Evolutionary conservation across 2,888 invertebrate genomes (phyloP), one percentile per base, ranked within the genome.

Genomic region (Tachina grossa): DNA sequence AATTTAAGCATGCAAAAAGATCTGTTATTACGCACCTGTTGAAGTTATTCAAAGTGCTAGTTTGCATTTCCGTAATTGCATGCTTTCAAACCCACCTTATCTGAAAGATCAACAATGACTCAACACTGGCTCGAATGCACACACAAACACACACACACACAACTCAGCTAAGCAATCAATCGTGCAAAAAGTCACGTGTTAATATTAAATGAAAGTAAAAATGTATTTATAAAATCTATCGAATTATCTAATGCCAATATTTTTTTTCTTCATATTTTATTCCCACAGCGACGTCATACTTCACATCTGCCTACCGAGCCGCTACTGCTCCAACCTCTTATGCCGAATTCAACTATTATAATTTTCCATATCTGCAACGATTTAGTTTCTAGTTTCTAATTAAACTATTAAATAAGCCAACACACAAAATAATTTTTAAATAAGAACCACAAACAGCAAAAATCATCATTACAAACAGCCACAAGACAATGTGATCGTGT

Each of bases 311-410:
- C 55, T 89, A 89, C 84, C 88, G 89, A 85, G 87, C 57, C 22
- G 72, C 55, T 88, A 89, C 89, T 59, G 47, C 51, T 61, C 89
- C 90, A 79, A 89, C 90, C 41, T 89, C 91, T 43, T 91, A 89
- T 87, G 88, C 91, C 59, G 88, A 91, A 41, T 90, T 88, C 79
- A 91, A 91, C 87, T 91, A 89, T 82, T 91, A 90, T 78, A 90
- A 88, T 83, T 91, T 87, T 89, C 91, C 91, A 47, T 91, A 89
- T 75, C 87, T 88, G 59, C 87, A 87, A 78, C 89, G 89, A 75
- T 90, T 88, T 88, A 89, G 88, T 61, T 91, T 90, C 88, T 83
- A 83, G 89, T 90, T 87, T 80, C 63, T 72, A 77, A 63, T 72
- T 45, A 57, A 69, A 59, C 14, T n/a, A 16, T 22, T 53, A 22